A percentile compares a stretch with the other conserved stretches of the same genome.
phyloP scores from a whole-genome alignment of 2,113 vertebrate species.

The Coregonus clupeaformis region DNA sequence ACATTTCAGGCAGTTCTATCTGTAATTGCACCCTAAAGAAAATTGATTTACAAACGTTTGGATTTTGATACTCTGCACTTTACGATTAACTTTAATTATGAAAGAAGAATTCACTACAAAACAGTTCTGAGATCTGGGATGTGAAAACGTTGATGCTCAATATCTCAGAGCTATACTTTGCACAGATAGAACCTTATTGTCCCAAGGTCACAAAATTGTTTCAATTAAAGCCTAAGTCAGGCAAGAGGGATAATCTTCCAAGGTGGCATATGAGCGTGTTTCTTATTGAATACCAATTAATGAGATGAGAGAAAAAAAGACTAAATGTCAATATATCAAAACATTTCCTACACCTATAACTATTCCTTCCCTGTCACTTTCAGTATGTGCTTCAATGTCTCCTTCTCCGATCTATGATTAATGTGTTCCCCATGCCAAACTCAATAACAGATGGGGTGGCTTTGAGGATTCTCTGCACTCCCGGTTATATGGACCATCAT shows the following conservation, averaged over 20 bases:
- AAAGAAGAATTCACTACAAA: no score
- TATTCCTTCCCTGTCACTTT: not conserved
- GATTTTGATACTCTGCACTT: no score
- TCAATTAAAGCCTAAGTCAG: not conserved
- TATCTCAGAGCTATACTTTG: no score
- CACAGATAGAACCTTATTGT: no score
- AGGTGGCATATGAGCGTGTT: not conserved
- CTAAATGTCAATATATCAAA: not conserved
- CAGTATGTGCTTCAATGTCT: not conserved
- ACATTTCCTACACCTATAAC: not conserved
- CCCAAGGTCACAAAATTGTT: not conserved
- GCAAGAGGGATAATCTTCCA: not conserved
- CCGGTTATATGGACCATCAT: not conserved
- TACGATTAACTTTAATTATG: no score
- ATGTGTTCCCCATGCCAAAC: no score
- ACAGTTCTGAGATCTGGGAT: no score
- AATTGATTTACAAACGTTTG: no score
- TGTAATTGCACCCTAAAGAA: no score
- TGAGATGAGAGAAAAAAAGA: not conserved
- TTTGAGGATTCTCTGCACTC: constrained; percentile 2
- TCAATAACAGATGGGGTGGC: not conserved
- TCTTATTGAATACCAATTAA: not conserved
- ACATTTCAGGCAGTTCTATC: no score
- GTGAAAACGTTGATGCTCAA: no score
- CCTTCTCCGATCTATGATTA: not conserved